Conservation (phyloP, 1,140 invertebrate genomes). For the Thrips palmi region DNA sequence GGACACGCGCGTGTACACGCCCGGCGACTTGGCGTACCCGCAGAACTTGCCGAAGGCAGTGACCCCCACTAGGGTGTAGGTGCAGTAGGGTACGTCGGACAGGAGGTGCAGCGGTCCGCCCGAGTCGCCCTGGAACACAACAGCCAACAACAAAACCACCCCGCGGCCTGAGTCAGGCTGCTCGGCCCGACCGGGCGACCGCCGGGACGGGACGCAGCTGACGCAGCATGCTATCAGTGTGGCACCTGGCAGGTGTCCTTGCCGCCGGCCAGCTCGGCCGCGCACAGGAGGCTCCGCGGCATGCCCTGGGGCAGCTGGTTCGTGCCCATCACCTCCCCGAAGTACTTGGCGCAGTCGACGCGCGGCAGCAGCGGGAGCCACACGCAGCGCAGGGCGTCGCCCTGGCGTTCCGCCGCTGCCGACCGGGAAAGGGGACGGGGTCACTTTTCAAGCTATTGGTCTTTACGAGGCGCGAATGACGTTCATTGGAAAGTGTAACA, state of each 20-base stretch:
- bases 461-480: conserved; percentile 17
- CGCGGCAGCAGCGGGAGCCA: too few relatives aligned
- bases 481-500: conserved; percentile 15
- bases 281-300: conserved; percentile 35
- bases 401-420: too few relatives aligned
- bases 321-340: conserved; percentile 14
- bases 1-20: conserved; percentile 46
- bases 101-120: conserved; percentile 35
- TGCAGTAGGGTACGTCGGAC: conserved; percentile 28
- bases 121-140: conserved; percentile 36
- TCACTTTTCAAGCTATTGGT: conserved; percentile 18
- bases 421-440: too few relatives aligned
- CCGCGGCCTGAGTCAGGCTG: neutral
- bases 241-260: conserved; percentile 55
- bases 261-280: conserved; percentile 44
- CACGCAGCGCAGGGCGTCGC: too few relatives aligned
- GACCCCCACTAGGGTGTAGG: conserved; percentile 35
- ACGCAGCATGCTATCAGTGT: too few relatives aligned
- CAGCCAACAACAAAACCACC: too few relatives aligned
- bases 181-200: neutral
- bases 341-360: too few relatives aligned
- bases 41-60: conserved; percentile 43
- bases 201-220: neutral
- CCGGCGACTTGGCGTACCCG: conserved; percentile 30
- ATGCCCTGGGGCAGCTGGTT: conserved; percentile 25